Percentiles rank a stretch among this genome's conserved stretches.
These are phyloP conservation scores for Medauroidea extradentata DNA, from an alignment of 1,140 invertebrate species.

Conservation along the genomic window DNA sequence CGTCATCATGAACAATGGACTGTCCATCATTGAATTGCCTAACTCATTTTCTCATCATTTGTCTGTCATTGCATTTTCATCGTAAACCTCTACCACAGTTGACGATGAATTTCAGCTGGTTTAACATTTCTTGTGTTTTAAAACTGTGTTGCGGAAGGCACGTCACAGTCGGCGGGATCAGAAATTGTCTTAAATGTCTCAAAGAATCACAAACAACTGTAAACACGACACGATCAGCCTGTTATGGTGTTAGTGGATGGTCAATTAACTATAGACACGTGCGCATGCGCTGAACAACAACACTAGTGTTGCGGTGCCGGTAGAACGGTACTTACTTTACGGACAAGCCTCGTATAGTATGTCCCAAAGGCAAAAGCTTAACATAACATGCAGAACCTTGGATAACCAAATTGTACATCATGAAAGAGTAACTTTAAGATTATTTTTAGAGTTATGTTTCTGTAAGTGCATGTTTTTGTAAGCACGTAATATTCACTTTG, in stretches of 20 bases:
- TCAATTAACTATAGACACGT: conserved; percentile 6
- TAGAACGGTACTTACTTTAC: too few relatives aligned
- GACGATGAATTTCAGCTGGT: conserved; percentile 12
- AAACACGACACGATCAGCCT: conserved; percentile 11
- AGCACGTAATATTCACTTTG: too few relatives aligned
- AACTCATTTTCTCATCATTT: conserved; percentile 21
- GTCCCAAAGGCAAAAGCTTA: too few relatives aligned
- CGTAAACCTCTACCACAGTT: conserved; percentile 17
- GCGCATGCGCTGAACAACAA: too few relatives aligned
- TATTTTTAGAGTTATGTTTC: too few relatives aligned
- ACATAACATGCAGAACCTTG: too few relatives aligned
- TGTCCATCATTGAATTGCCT: conserved; percentile 18
- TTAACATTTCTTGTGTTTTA: conserved; percentile 16
- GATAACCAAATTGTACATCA: too few relatives aligned
- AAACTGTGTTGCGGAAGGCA: conserved; percentile 12
- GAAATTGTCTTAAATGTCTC: conserved; percentile 13
- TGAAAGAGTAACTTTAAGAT: too few relatives aligned
- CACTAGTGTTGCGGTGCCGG: too few relatives aligned
- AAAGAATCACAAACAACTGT: conserved; percentile 6
- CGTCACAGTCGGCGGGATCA: conserved; percentile 2
- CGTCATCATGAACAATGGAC: conserved; percentile 15
- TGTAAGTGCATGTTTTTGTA: too few relatives aligned
- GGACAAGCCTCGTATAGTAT: not conserved
- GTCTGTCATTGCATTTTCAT: conserved; percentile 18
- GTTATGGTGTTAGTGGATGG: conserved; percentile 12